A percentile compares a stretch with the other conserved stretches of the same genome.
Conservation (phyloP, 2,113 vertebrate genomes). For the Salvator merianae region DNA sequence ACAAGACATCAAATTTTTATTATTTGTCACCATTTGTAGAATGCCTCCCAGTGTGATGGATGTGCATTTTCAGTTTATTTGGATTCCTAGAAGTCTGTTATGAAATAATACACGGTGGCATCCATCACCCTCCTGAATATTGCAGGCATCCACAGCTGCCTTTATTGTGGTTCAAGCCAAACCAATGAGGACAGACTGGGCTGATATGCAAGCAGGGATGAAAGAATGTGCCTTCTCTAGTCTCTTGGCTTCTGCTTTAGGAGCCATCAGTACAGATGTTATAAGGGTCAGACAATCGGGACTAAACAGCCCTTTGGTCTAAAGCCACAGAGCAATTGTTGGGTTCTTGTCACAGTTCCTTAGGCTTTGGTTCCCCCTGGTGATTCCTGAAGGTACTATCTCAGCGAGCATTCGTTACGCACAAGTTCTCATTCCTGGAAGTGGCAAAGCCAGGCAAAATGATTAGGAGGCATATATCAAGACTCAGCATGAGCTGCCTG, state of each 20-base stretch:
- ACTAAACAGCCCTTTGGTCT: slow-evolving; percentile 13
- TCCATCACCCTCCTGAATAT: not conserved
- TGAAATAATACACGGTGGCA: not conserved
- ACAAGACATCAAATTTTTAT: not conserved
- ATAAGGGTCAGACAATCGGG: not conserved
- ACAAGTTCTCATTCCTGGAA: not conserved
- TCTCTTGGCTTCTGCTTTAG: not conserved
- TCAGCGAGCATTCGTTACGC: not conserved
- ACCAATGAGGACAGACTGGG: no score
- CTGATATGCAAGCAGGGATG: not conserved
- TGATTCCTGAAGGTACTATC: not conserved
- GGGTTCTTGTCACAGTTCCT: not conserved
- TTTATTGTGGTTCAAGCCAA: not conserved
- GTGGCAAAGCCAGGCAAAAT: not conserved
- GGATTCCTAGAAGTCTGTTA: not conserved
- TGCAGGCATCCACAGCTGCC: not conserved
- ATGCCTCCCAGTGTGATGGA: not conserved
- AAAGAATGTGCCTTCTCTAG: not conserved
- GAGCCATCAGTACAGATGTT: not conserved
- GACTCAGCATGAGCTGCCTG: not conserved
- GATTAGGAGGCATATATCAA: not conserved
- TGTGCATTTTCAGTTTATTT: not conserved
- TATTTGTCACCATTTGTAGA: not conserved
- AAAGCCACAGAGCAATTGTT: not conserved
- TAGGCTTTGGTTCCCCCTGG: slow-evolving; percentile 6